Base-by-base conservation (phyloP, 2,888 invertebrate species). In the Eilema caniola region DNA sequence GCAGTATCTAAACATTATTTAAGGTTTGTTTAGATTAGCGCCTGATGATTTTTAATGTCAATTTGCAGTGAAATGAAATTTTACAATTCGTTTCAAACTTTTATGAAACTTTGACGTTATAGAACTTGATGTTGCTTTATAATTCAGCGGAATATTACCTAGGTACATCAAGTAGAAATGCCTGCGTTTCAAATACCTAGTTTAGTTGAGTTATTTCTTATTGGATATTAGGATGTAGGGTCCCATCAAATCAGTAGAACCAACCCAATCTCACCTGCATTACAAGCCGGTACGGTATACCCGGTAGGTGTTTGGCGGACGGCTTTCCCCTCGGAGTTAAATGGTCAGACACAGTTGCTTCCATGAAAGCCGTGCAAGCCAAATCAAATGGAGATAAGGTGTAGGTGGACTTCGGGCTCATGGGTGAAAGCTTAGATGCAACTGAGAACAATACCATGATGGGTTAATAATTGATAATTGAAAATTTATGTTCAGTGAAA, bases 41-140 rank as follows among this genome's bases (percentile, higher is more conserved):
- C 80, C 80, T 80, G 71, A 62, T n/a, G 25, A n/a, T 63, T 83
- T 83, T 25, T 70, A 69, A 63, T 63, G 20, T 24, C 28, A 73
- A 37, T 24, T 65, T 23, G 53, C 28, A 56, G 7, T 31, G 24
- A 14, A 53, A 47, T 63, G 2, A 16, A 41, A 41, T 10, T 59
- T 20, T 16, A 16, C 16, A 25, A 59, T 12, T n/a, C 10, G 7
- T 53, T 37, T 62, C 12, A 16, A 62, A 31, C 10, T 61, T 33
- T 33, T 33, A 4, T 33, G 31, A 33, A 33, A 33, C 31, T 28
- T 28, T 28, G 28, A 28, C 2, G 2, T 28, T 28, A 4, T 28
- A 4, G 2, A 28, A 28, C 28, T 28, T 28, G 0, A n/a, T n/a
- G n/a, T n/a, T n/a, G n/a, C n/a, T 61, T 16, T 14, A 25, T 47